Evolutionary conservation across 2,888 invertebrate genomes (phyloP).

Genomic region (Amorpha juglandis): DNA sequence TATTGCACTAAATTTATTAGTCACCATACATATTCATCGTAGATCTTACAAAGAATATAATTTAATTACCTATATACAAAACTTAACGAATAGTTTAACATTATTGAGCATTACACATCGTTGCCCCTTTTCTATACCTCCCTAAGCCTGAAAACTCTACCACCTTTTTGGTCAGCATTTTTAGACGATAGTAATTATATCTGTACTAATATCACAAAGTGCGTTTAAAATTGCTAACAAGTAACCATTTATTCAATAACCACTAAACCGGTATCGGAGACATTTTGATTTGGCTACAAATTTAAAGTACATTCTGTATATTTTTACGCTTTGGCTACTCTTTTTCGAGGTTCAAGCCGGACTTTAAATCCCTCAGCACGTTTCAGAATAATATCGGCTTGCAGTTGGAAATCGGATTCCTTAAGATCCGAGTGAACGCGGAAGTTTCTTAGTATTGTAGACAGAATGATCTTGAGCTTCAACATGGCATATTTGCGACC

Average conservation of each 20-base stretch:
- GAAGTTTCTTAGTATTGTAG: slow-evolving; percentile 90
- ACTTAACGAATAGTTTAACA: slow-evolving; percentile 46
- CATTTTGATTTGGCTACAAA: slow-evolving; percentile 12
- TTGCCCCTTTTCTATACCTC: slow-evolving; percentile 46
- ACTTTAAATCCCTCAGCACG: slow-evolving; percentile 91
- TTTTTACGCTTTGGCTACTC: slow-evolving; percentile 64
- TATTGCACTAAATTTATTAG: slow-evolving; percentile 40
- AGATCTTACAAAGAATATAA: slow-evolving; percentile 51
- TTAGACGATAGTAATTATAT: slow-evolving; percentile 57
- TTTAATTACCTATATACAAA: slow-evolving; percentile 67
- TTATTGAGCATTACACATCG: slow-evolving; percentile 56
- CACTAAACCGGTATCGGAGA: slow-evolving; percentile 10
- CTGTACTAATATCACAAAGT: slow-evolving; percentile 60
- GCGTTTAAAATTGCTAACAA: slow-evolving; percentile 27
- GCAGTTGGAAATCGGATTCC: slow-evolving; percentile 88
- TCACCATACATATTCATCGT: slow-evolving; percentile 42
- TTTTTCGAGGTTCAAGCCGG: slow-evolving; percentile 87
- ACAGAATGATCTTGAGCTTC: slow-evolving; percentile 90
- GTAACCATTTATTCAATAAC: background rate
- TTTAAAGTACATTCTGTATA: slow-evolving; percentile 31
- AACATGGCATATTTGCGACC: slow-evolving; percentile 92
- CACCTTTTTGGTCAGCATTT: slow-evolving; percentile 59
- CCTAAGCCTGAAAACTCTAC: slow-evolving; percentile 55
- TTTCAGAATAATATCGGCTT: slow-evolving; percentile 91
- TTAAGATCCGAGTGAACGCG: slow-evolving; percentile 87